Evolutionary conservation across 2,113 vertebrate genomes (phyloP).

Genomic region (Geococcyx californianus): DNA sequence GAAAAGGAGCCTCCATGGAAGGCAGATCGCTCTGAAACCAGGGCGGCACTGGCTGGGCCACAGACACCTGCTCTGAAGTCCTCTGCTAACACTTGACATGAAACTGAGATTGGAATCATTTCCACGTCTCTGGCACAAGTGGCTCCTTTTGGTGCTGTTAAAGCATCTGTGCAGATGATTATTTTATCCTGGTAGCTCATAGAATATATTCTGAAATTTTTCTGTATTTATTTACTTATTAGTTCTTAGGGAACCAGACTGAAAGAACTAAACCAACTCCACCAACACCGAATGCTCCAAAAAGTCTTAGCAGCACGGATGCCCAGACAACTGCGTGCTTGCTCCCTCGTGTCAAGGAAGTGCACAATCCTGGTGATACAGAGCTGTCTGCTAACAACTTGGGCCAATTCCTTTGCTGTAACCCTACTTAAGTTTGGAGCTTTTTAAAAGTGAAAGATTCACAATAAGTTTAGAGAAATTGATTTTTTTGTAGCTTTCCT

Average conservation of each 20-base stretch:
- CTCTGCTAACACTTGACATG: neutral
- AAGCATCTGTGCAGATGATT: neutral
- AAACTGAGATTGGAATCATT: neutral
- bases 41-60: neutral
- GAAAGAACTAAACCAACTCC: neutral
- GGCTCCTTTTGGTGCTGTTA: neutral
- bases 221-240: neutral
- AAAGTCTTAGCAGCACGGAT: neutral
- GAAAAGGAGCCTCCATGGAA: neutral
- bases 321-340: rapidly evolving
- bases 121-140: neutral
- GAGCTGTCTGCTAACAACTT: neutral
- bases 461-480: neutral
- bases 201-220: neutral
- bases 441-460: neutral
- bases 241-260: neutral
- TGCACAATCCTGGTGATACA: neutral
- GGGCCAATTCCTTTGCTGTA: neutral
- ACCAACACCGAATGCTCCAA: neutral
- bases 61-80: neutral
- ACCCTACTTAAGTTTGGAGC: rapidly evolving
- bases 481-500: neutral
- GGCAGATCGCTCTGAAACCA: neutral
- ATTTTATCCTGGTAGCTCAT: neutral
- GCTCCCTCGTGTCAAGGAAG: neutral